Percentiles rank a stretch among this genome's conserved stretches.
phyloP scores from a whole-genome alignment of 1,140 invertebrate species.

The Listronotus bonariensis region DNA sequence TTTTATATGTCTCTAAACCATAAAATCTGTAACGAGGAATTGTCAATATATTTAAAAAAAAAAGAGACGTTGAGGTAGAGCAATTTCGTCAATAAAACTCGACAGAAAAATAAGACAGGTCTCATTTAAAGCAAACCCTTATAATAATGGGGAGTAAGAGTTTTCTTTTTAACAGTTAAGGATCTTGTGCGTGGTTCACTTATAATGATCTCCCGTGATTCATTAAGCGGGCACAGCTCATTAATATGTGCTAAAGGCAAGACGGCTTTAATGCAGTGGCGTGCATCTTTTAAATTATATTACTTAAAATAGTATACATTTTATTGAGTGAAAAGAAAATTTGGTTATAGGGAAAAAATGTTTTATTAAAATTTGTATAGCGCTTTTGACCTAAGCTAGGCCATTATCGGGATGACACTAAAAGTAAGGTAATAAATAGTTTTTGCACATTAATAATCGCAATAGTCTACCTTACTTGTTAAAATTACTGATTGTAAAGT shows the following conservation, averaged over 20 bases:
- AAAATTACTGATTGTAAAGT: too few species aligned
- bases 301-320: too few species aligned
- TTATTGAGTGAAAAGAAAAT: too few species aligned
- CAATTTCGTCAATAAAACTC: slow-evolving; percentile 25
- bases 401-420: too few species aligned
- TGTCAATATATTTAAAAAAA: slow-evolving; percentile 8
- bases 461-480: too few species aligned
- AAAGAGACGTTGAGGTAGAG: slow-evolving; percentile 13
- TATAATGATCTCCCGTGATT: slow-evolving; percentile 48
- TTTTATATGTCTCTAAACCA: too few species aligned
- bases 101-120: slow-evolving; percentile 9
- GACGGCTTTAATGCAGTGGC: slow-evolving; percentile 13
- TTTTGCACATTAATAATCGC: too few species aligned
- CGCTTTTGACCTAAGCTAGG: too few species aligned
- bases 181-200: slow-evolving; percentile 43
- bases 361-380: too few species aligned
- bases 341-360: too few species aligned
- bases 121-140: slow-evolving; percentile 35
- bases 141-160: slow-evolving; percentile 40
- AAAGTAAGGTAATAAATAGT: too few species aligned
- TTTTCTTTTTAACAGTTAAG: slow-evolving; percentile 42
- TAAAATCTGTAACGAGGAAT: not conserved
- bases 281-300: not conserved
- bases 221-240: slow-evolving; percentile 45
- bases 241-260: slow-evolving; percentile 44